phyloP scores from a whole-genome alignment of 2,888 invertebrate species.

The Seira ritae region DNA sequence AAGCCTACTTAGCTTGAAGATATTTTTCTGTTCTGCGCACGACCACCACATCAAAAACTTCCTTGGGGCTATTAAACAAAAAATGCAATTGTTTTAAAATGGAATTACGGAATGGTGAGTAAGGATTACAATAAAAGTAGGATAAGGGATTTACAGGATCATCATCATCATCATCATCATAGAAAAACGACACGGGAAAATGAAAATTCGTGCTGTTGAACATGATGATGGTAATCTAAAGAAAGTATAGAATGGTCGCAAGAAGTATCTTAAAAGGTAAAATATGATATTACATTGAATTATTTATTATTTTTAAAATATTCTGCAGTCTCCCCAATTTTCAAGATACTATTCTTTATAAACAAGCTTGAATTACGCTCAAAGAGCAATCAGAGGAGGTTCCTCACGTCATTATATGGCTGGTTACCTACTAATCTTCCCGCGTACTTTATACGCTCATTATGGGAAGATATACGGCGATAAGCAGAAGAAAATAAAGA shows the following conservation, averaged over 20 bases:
- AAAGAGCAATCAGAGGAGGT: background rate
- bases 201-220: background rate
- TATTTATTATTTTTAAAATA: too few relatives aligned
- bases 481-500: background rate
- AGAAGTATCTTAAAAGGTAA: background rate
- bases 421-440: slow-evolving; percentile 5
- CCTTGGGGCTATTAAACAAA: background rate
- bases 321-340: too few relatives aligned
- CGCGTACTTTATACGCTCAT: slow-evolving; percentile 6
- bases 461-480: background rate
- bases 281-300: background rate
- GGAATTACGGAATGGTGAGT: background rate
- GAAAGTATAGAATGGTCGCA: background rate
- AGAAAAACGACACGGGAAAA: background rate
- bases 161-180: background rate
- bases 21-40: background rate
- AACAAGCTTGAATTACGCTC: slow-evolving; percentile 5
- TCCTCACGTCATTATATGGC: slow-evolving; percentile 14
- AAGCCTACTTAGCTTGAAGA: slow-evolving; percentile 4
- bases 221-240: slow-evolving; percentile 9
- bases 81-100: background rate
- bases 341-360: background rate
- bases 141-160: background rate
- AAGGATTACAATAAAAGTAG: slow-evolving; percentile 1
- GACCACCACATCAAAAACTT: background rate